Evolutionary conservation across 2,888 invertebrate genomes (phyloP).

Genomic region (Drymonia ruficornis): DNA sequence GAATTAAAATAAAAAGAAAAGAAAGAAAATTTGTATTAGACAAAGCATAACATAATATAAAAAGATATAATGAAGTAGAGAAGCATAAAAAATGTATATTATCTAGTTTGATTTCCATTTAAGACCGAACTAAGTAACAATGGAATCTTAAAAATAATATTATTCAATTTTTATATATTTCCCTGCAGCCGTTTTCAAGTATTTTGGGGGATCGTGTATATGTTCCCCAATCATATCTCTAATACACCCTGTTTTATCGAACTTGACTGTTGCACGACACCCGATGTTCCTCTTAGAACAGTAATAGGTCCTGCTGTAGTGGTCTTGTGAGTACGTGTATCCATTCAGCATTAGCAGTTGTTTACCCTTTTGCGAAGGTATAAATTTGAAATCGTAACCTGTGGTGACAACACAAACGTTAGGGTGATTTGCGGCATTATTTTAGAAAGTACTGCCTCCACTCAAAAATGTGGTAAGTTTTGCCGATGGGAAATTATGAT

Average conservation of each 20-base stretch:
- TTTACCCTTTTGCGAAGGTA: slow-evolving; percentile 37
- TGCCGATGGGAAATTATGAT: too few relatives aligned
- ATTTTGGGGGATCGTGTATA: slow-evolving; percentile 31
- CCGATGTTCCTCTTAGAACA: slow-evolving; percentile 34
- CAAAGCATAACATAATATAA: too few relatives aligned
- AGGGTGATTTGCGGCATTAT: too few relatives aligned
- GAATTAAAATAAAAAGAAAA: too few relatives aligned
- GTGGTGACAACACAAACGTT: slow-evolving; percentile 12
- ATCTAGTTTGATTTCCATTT: too few relatives aligned
- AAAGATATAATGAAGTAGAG: too few relatives aligned
- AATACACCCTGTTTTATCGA: slow-evolving; percentile 24
- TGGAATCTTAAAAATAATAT: too few relatives aligned
- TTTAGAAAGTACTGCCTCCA: too few relatives aligned
- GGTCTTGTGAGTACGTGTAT: slow-evolving; percentile 35
- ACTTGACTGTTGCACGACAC: slow-evolving; percentile 37
- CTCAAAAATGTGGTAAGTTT: too few relatives aligned
- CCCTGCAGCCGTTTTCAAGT: slow-evolving; percentile 18
- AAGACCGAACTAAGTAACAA: too few relatives aligned
- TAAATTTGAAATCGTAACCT: slow-evolving; percentile 28
- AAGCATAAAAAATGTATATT: too few relatives aligned
- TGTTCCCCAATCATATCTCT: slow-evolving; percentile 14
- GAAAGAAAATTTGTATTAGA: too few relatives aligned
- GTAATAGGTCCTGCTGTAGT: slow-evolving; percentile 27
- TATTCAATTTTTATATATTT: slow-evolving; percentile 18
- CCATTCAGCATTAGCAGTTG: slow-evolving; percentile 28